These are phyloP conservation scores for Bergia sp. DNA, from an alignment of 92 coral and sea anemone species.

Conservation along the genomic window DNA sequence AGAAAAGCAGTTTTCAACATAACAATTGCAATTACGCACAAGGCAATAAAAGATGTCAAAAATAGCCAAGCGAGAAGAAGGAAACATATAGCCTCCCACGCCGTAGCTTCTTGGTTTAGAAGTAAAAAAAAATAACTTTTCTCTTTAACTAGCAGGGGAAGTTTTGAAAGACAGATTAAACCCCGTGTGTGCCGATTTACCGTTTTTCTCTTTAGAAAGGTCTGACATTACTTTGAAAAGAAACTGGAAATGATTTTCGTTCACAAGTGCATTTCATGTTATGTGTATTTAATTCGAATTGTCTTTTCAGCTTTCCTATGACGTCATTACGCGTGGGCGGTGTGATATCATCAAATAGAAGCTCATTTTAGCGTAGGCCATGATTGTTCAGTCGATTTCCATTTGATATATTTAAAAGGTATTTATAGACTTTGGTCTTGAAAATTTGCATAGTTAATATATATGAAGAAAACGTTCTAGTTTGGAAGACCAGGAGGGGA, in stretches of 20 bases:
- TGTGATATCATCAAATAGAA: conserved; percentile 16
- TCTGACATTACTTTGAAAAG: background rate
- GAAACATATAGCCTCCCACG: conserved; percentile 13
- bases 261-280: background rate
- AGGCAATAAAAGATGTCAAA: background rate
- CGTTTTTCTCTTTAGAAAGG: background rate
- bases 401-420: background rate
- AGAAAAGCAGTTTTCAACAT: conserved; percentile 10
- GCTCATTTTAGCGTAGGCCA: background rate
- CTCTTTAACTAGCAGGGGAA: background rate
- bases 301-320: conserved; percentile 5
- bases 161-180: background rate
- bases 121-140: background rate
- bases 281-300: background rate
- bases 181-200: background rate
- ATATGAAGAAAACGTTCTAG: no score
- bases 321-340: conserved; percentile 41
- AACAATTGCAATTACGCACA: conserved; percentile 12
- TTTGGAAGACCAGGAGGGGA: background rate
- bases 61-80: conserved; percentile 9
- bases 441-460: background rate
- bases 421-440: background rate
- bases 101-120: background rate
- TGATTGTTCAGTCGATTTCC: background rate
- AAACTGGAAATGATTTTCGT: background rate